A percentile compares a stretch with the other conserved stretches of the same genome.
These are phyloP conservation scores for Aspiorhynchus laticeps DNA, from an alignment of 2,113 vertebrate genomes.

Conservation along the genomic window DNA sequence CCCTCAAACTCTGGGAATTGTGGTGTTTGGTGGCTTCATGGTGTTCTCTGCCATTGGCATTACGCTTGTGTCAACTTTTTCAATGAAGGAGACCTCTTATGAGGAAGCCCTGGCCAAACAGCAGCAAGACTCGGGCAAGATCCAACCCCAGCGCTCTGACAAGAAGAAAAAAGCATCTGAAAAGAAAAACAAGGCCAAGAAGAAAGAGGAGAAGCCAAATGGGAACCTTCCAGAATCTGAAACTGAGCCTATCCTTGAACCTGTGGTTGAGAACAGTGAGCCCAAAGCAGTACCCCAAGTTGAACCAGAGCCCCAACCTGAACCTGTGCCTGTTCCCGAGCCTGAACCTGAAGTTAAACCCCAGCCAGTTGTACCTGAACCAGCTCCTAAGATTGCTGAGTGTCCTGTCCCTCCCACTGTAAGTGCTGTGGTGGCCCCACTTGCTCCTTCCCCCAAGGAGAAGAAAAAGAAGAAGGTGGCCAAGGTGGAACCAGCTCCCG, in stretches of 20 bases:
- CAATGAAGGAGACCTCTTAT: conserved; percentile 90
- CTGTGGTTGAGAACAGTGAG: conserved; percentile 40
- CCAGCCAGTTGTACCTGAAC: conserved; percentile 20
- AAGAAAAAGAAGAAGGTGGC: conserved; percentile 84
- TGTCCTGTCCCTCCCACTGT: conserved; percentile 38
- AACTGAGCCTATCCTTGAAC: conserved; percentile 54
- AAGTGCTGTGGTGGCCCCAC: conserved; percentile 59
- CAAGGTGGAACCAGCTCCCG: conserved; percentile 78
- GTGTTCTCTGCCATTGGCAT: conserved; percentile 88
- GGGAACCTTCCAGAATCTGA: conserved; percentile 80
- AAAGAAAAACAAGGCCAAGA: conserved; percentile 87
- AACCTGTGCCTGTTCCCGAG: conserved; percentile 62
- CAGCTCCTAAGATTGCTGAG: conserved; percentile 13
- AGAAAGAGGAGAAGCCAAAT: conserved; percentile 86
- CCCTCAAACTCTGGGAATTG: conserved; percentile 84
- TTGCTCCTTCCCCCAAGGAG: conserved; percentile 75
- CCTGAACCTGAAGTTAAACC: conserved; percentile 36
- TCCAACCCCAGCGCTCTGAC: conserved; percentile 73
- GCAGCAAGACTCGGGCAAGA: conserved; percentile 80
- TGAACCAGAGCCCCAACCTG: conserved; percentile 25
- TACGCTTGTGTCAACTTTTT: conserved; percentile 88
- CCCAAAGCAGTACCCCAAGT: conserved; percentile 32
- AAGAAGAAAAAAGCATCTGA: conserved; percentile 81
- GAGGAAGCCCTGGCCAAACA: conserved; percentile 90
- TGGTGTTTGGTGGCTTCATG: conserved; percentile 92